phyloP scores from a whole-genome alignment of 2,888 invertebrate species.

The Perizoma affinitatum region DNA sequence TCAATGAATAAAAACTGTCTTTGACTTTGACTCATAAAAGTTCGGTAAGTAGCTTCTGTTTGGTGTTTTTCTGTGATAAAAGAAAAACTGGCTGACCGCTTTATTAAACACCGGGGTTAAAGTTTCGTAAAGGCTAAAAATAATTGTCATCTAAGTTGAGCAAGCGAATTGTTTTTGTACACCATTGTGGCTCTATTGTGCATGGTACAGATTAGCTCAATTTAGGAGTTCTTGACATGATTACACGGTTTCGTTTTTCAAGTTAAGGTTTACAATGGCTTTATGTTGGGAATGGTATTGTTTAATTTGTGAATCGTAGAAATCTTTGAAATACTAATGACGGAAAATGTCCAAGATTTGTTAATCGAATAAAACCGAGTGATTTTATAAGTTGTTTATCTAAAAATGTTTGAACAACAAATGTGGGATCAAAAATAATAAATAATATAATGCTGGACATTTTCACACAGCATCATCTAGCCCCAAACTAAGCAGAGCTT shows the following conservation, averaged over 20 bases:
- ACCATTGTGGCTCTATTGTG: slow-evolving; percentile 35
- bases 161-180: slow-evolving; percentile 31
- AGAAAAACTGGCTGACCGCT: too few species aligned
- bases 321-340: slow-evolving; percentile 14
- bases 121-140: slow-evolving; percentile 33
- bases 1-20: too few species aligned
- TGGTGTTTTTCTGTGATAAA: too few species aligned
- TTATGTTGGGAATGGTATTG: slow-evolving; percentile 23
- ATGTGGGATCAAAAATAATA: too few species aligned
- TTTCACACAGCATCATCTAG: too few species aligned
- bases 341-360: slow-evolving; percentile 6
- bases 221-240: slow-evolving; percentile 58
- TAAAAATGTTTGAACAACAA: slow-evolving; percentile 1
- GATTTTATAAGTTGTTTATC: background rate
- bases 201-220: slow-evolving; percentile 45
- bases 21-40: too few species aligned
- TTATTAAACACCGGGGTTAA: background rate
- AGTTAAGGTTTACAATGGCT: slow-evolving; percentile 26
- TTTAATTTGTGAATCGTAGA: slow-evolving; percentile 8
- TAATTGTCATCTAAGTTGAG: slow-evolving; percentile 43
- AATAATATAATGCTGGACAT: too few species aligned
- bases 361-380: slow-evolving; percentile 8
- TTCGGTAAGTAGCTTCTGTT: too few species aligned
- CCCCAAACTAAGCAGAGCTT: too few species aligned
- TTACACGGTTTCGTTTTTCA: slow-evolving; percentile 49